phyloP scores from a whole-genome alignment of 2,888 invertebrate genomes.

The Drosophila rubida region DNA sequence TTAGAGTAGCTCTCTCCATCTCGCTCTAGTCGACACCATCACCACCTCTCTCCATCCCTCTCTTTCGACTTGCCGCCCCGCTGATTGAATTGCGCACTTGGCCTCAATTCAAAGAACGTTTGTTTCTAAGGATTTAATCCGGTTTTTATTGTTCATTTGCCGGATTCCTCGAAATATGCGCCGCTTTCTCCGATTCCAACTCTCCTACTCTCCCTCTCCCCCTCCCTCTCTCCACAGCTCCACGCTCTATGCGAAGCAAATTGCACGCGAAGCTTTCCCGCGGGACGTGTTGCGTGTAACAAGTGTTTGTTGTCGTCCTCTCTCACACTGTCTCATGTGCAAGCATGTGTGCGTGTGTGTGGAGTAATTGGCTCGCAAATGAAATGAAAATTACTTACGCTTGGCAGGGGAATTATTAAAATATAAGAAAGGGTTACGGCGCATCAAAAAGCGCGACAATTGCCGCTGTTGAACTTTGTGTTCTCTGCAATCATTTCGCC shows the following conservation, averaged over 20 bases:
- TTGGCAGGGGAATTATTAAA: conserved; percentile 38
- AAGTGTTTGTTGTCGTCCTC: conserved; percentile 54
- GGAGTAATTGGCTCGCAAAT: conserved; percentile 59
- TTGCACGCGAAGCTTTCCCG: conserved; percentile 65
- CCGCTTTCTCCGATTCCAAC: conserved; percentile 23
- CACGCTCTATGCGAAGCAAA: conserved; percentile 48
- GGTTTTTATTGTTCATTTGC: conserved; percentile 47
- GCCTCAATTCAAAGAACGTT: conserved; percentile 41
- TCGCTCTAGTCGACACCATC: background rate
- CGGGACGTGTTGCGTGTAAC: conserved; percentile 61
- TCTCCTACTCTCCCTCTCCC: background rate
- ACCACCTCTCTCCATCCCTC: background rate
- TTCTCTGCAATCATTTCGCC: conserved; percentile 19
- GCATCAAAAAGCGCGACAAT: conserved; percentile 17
- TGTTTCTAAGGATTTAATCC: conserved; percentile 53
- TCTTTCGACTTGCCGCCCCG: background rate
- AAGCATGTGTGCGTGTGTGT: conserved; percentile 7
- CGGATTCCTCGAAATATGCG: conserved; percentile 27
- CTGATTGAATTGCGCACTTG: conserved; percentile 56
- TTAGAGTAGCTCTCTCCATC: conserved; percentile 24
- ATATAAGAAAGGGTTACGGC: conserved; percentile 5
- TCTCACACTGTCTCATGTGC: background rate
- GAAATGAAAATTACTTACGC: conserved; percentile 63
- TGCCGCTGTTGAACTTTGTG: conserved; percentile 1
- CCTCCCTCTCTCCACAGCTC: conserved; percentile 1